phyloP scores from a whole-genome alignment of 1,140 invertebrate genomes.

The Zaprionus africanus region DNA sequence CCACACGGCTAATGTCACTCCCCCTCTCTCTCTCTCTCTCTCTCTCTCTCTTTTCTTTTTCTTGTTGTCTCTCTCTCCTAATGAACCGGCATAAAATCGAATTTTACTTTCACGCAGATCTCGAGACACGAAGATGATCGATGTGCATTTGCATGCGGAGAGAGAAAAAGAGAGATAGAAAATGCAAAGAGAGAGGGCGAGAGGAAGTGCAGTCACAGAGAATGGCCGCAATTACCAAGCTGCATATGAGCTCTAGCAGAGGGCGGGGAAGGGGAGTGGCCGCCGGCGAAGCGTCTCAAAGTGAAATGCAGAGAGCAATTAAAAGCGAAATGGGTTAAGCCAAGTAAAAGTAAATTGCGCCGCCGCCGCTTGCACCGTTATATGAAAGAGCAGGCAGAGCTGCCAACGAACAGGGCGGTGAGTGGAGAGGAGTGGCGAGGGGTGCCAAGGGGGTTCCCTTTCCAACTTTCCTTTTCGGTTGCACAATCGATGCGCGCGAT shows the following conservation, averaged over 20 bases:
- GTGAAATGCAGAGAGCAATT: slow-evolving; percentile 75
- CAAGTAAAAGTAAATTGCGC: slow-evolving; percentile 78
- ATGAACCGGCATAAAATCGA: slow-evolving; percentile 63
- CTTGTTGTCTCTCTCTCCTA: slow-evolving; percentile 10
- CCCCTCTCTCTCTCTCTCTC: slow-evolving; percentile 1
- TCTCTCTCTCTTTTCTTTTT: neutral
- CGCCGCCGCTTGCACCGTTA: slow-evolving; percentile 30
- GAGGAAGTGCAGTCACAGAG: slow-evolving; percentile 7
- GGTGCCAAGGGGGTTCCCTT: slow-evolving; percentile 43
- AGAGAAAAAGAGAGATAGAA: slow-evolving; percentile 1
- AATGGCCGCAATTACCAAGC: slow-evolving; percentile 67
- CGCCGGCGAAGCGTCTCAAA: slow-evolving; percentile 51
- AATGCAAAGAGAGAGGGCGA: neutral
- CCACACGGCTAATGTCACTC: slow-evolving; percentile 21
- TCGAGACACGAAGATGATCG: slow-evolving; percentile 74
- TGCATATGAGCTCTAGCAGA: slow-evolving; percentile 27
- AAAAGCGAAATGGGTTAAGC: slow-evolving; percentile 75
- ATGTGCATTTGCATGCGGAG: slow-evolving; percentile 76
- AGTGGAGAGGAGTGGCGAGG: neutral
- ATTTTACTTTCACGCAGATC: slow-evolving; percentile 76
- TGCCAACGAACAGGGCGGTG: neutral
- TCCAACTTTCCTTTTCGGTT: slow-evolving; percentile 77
- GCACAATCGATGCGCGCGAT: slow-evolving; percentile 53
- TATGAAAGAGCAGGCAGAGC: neutral
- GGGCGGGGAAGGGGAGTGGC: slow-evolving; percentile 12